phyloP scores from a whole-genome alignment of 35 echinoderm and acorn worm genomes.

The Patiria miniata region DNA sequence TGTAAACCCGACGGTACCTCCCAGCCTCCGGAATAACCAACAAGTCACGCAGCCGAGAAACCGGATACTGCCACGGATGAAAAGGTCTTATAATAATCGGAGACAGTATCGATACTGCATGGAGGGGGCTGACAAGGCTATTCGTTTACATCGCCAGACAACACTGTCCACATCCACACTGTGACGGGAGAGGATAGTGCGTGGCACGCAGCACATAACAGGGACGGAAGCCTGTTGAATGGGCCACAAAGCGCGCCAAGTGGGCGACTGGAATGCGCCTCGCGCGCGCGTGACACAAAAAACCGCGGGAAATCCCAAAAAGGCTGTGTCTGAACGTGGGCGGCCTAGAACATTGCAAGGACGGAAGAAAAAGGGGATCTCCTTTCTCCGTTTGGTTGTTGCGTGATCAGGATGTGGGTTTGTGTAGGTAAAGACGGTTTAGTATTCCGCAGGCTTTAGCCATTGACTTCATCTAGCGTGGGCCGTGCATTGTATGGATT shows the following conservation, averaged over 20 bases:
- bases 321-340: constrained; percentile 2
- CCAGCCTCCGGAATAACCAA: background rate
- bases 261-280: constrained; percentile 16
- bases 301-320: constrained; percentile 12
- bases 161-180: background rate
- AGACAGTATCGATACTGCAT: background rate
- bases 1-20: background rate
- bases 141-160: too few relatives aligned
- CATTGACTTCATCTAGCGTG: background rate
- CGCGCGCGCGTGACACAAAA: background rate
- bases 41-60: constrained; percentile 13
- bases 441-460: background rate
- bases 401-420: constrained; percentile 12
- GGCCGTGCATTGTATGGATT: constrained; percentile 3
- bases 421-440: background rate
- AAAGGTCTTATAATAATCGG: constrained; percentile 29
- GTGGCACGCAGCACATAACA: background rate
- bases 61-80: constrained; percentile 5
- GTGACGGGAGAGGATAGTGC: too few relatives aligned
- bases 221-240: constrained; percentile 27
- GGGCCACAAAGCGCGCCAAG: background rate
- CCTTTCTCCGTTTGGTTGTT: background rate
- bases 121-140: background rate
- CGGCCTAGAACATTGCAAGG: background rate
- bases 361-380: background rate